A percentile compares a stretch with the other conserved stretches of the same genome.
These are phyloP conservation scores for Tethea ocularis DNA, from an alignment of 2,888 invertebrate species.

Conservation along the genomic window DNA sequence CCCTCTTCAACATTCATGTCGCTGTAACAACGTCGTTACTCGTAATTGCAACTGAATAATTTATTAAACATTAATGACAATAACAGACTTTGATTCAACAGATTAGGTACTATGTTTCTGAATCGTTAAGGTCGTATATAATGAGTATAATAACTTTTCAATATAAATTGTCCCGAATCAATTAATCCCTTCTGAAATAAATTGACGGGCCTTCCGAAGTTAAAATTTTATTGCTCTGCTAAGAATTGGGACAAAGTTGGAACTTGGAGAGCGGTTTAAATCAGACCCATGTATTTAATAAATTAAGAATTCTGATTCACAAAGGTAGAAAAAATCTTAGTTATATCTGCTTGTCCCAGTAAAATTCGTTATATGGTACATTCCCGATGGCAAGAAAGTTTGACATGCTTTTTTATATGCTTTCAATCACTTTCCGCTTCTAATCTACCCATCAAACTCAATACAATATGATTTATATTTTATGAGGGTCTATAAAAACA, in stretches of 20 bases:
- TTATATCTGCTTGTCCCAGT: too few relatives aligned
- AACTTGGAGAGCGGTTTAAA: too few relatives aligned
- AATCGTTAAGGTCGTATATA: neutral
- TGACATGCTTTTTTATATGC: too few relatives aligned
- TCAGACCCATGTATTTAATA: too few relatives aligned
- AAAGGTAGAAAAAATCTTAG: too few relatives aligned
- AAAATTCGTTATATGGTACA: too few relatives aligned
- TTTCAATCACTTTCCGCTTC: neutral
- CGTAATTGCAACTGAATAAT: slow-evolving; percentile 13
- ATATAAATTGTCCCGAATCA: neutral
- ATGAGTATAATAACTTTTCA: neutral
- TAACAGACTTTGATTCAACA: neutral
- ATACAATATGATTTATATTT: neutral
- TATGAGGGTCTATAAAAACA: neutral
- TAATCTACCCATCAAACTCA: neutral
- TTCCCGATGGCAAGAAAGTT: too few relatives aligned
- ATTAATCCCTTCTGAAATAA: neutral
- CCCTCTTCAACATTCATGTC: slow-evolving; percentile 14
- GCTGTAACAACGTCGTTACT: neutral
- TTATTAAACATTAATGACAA: neutral
- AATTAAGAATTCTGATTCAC: too few relatives aligned
- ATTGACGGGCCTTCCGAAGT: neutral
- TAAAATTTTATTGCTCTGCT: neutral
- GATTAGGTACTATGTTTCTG: neutral
- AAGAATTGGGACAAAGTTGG: neutral